Evolutionary conservation across 2,888 invertebrate genomes (phyloP), one percentile per base, ranked within the genome.

Genomic region (Drosophila colorata): DNA sequence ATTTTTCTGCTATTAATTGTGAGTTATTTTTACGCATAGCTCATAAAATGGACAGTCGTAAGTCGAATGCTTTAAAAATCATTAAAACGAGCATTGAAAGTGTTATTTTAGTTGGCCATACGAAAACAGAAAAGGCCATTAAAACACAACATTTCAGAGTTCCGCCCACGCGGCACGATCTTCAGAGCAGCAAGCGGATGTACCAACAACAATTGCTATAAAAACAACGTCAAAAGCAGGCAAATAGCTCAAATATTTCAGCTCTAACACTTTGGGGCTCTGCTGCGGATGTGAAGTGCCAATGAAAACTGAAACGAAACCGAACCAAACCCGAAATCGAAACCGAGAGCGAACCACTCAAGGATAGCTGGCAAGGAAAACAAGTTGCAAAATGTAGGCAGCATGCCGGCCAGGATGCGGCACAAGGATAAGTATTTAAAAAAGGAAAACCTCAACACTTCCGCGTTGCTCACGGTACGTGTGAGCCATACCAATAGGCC

Each of bases 41-140:
- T 66, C 80, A 71, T 83, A 80, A 74, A 85, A 78, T 44, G 64
- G 38, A 69, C 48, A 33, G 48, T 25, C 48, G 9, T 47, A 64
- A 71, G 67, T 59, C 59, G 40, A 57, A 51, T 69, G 85, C 59
- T 69, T 84, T 70, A 69, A 85, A 81, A 83, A 64, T 65, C 77
- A 74, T 77, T 83, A 80, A 77, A 72, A 55, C 48, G 37, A 46
- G 49, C 64, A 65, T 70, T 51, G 37, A 65, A 85, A 75, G 80
- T 86, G 85, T 86, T 85, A 72, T 88, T 87, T 84, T 80, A 84
- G 80, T 72, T 67, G 55, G 57, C 67, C 64, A 64, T 43, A 73
- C 43, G 48, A 66, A 77, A 69, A 78, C 64, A 80, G 41, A 59
- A 55, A 70, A 85, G 38, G 67, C 52, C 72, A 88, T 84, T 77